Evolutionary conservation across 2,113 vertebrate genomes (phyloP), one percentile per base, ranked within the genome.

Genomic region (Caranx melampygus): DNA sequence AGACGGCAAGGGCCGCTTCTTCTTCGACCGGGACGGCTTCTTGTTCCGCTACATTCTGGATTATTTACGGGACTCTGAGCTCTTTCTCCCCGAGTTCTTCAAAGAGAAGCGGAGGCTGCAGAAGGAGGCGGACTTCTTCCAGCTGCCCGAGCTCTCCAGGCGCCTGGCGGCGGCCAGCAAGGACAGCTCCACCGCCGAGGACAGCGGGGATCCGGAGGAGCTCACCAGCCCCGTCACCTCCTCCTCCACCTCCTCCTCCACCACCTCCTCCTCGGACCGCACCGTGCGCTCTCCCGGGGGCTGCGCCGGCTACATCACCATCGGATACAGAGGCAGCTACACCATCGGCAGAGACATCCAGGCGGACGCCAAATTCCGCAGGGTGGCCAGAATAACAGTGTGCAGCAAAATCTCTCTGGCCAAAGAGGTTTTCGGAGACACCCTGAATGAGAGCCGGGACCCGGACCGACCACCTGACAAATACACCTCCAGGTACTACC

Each of bases 401-500:
- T 99, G 98, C 90, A 96, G 97, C 61, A 99, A 98, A 93, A 99
- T 97, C 6, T 97, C 96, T 1, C 91, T 99, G 85, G 96, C 97
- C 51, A 99, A 99, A 82, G 98, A 99, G 83, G 98, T 99, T 35
- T 99, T 99, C 77, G 97, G 98, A 2, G 97, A 99, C 37, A 98
- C 97, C 35, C 93, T 99, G 88, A 99, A 99, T 34, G 98, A 99
- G 93, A 99, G 98, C 91, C 95, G 98, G 8, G 98, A 99, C 88
- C 98, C 98, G 2, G 98, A 99, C 89, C 93, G 97, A 15, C 96
- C 97, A 0, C 96, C 98, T 0, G 98, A 99, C 94, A 96, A 95
- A 72, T 99, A 99, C 95, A 99, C 98, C 0, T 97, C 98, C 87
- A 94, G 98, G 82, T 99, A 99, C 90, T 99, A 99, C 94, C 97